A percentile compares a stretch with the other conserved stretches of the same genome.
Conservation (phyloP, 1,140 invertebrate genomes). For the Drosophila nigrodunni region DNA sequence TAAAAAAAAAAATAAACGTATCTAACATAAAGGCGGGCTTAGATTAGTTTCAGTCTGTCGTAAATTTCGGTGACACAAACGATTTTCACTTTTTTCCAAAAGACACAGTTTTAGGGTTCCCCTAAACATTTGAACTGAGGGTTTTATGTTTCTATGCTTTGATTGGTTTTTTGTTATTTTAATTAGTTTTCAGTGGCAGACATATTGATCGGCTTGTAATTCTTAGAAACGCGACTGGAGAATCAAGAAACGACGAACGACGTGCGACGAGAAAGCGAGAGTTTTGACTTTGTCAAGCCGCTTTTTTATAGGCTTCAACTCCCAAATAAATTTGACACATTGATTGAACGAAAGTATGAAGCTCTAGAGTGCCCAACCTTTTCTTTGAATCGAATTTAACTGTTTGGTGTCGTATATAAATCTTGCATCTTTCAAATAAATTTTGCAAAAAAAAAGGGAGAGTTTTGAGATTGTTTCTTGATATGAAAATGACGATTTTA, state of each 20-base stretch:
- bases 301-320: neutral
- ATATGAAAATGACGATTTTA: neutral
- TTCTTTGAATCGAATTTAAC: neutral
- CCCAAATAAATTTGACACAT: neutral
- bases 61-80: conserved; percentile 39
- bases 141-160: conserved; percentile 43
- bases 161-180: conserved; percentile 63
- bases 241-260: conserved; percentile 11
- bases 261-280: conserved; percentile 49
- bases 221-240: conserved; percentile 15
- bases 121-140: neutral
- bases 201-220: conserved; percentile 14
- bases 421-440: neutral
- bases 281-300: conserved; percentile 41
- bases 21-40: conserved; percentile 22
- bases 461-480: neutral
- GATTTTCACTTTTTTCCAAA: conserved; percentile 55
- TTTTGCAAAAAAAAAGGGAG: conserved; percentile 1
- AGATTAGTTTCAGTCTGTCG: conserved; percentile 28
- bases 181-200: conserved; percentile 56
- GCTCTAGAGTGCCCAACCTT: neutral
- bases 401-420: neutral
- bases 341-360: conserved; percentile 1
- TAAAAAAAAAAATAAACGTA: conserved; percentile 31
- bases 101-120: neutral